Evolutionary conservation across 2,113 vertebrate species (phyloP).

Genomic region (Ceratotherium simum): DNA sequence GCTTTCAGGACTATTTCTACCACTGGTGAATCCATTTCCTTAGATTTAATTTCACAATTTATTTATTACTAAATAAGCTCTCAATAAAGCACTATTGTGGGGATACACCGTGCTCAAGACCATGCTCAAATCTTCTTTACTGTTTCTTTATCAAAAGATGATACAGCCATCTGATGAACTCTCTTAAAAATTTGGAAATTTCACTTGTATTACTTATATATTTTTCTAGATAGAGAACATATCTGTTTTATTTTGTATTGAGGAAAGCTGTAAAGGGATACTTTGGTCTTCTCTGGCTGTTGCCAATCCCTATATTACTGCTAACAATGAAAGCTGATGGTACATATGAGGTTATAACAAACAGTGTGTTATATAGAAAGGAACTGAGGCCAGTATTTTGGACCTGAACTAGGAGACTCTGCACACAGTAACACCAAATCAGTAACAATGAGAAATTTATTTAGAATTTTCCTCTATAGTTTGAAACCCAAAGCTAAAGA

Average conservation of each 20-base stretch:
- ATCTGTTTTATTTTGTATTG: not conserved
- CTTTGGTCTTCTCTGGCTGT: not conserved
- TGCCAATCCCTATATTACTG: not conserved
- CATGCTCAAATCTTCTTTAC: not conserved
- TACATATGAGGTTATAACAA: not conserved
- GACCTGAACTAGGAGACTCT: not conserved
- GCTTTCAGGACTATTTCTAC: not conserved
- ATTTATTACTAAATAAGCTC: not conserved
- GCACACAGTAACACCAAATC: not conserved
- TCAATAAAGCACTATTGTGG: not conserved
- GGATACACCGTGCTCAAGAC: not conserved
- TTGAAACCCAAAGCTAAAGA: constrained; percentile 23
- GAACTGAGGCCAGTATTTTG: not conserved
- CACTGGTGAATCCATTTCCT: not conserved
- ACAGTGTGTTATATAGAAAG: not conserved
- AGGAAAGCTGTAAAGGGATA: not conserved
- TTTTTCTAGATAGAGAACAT: not conserved
- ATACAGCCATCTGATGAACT: not conserved
- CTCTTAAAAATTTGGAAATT: not conserved
- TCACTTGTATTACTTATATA: not conserved
- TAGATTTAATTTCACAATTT: not conserved
- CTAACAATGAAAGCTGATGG: not conserved
- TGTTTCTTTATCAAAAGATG: not conserved
- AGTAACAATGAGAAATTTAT: not conserved
- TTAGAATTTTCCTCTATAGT: not conserved